Base-by-base conservation (phyloP, 2,113 vertebrate species). In the Grammomys surdaster region DNA sequence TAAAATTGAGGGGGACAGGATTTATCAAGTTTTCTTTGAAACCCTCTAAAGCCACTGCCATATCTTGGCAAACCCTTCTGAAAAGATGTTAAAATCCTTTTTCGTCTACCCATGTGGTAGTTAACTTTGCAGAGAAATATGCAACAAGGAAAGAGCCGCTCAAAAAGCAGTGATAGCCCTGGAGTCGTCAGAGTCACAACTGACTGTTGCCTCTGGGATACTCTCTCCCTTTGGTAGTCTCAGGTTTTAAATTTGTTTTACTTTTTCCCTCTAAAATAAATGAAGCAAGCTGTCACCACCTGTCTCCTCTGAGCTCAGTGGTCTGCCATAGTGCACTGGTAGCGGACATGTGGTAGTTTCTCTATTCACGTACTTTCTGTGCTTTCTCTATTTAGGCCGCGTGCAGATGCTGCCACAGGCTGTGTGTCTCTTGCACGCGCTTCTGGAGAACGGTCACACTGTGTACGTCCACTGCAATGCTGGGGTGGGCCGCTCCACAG, bases 381-480 rank as follows among this genome's bases (percentile, higher is more conserved):
- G 78, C 81, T 98, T 94, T 97, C 58, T 92, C 93, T 8, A 89
- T 84, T 76, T 98, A 99, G 99, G 99, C 77, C 99, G 99, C 20
- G 98, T 99, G 60, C 98, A 99, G 98, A 99, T 99, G 99, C 98
- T 99, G 95, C 99, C 99, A 4, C 99, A 99, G 97, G 99, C 99
- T 0, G 99, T 99, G 2, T 99, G 98, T 95, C 98, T 99, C 67
- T 98, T 99, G 40, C 99, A 99, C 0, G 99, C 99, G 1, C 99
- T 99, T 2, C 98, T 99, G 88, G 99, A 99, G 97, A 99, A 99
- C 0, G 99, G 99, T 3, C 99, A 99, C 98, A 99, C 98, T 0
- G 99, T 99, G 72, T 99, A 99, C 0, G 99, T 99, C 8, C 99
- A 99, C 95, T 99, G 99, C 96, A 99, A 99, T 0, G 99, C 99